These are phyloP conservation scores for Drosophila meridionalis DNA, from an alignment of 2,888 invertebrate species.

Conservation along the genomic window DNA sequence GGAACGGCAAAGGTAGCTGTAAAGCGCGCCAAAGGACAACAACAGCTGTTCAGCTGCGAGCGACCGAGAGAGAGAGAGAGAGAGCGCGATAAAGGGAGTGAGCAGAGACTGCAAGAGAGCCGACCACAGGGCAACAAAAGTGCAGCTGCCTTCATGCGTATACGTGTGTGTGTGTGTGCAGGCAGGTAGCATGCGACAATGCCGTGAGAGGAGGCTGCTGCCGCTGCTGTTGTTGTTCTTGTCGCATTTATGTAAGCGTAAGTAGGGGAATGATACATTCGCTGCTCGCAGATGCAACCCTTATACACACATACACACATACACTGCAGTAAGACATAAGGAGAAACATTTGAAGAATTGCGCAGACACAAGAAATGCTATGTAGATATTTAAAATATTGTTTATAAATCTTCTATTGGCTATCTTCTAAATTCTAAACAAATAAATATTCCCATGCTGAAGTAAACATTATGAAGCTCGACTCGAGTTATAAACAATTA, in stretches of 20 bases:
- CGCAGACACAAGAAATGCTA: not conserved
- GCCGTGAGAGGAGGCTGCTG: slow-evolving; percentile 31
- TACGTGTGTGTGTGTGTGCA: slow-evolving; percentile 8
- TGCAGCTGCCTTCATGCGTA: slow-evolving; percentile 48
- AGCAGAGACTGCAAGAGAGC: slow-evolving; percentile 35
- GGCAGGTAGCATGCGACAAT: slow-evolving; percentile 52
- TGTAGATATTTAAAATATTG: not conserved
- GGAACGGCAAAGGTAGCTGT: slow-evolving; percentile 26
- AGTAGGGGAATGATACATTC: slow-evolving; percentile 17
- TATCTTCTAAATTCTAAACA: not conserved
- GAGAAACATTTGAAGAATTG: not conserved
- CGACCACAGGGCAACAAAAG: slow-evolving; percentile 16
- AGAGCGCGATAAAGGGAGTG: not conserved
- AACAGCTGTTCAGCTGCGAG: slow-evolving; percentile 51
- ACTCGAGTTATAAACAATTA: too few relatives aligned
- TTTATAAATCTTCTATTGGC: not conserved
- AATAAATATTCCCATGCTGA: not conserved
- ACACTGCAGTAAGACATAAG: not conserved
- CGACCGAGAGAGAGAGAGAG: not conserved
- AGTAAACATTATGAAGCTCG: not conserved
- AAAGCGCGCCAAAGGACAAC: slow-evolving; percentile 64
- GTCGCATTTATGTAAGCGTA: slow-evolving; percentile 34
- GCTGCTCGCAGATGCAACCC: slow-evolving; percentile 5
- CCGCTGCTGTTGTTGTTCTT: slow-evolving; percentile 8
- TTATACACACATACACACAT: not conserved